phyloP scores from a whole-genome alignment of 2,888 invertebrate species.

The Autographa gamma region DNA sequence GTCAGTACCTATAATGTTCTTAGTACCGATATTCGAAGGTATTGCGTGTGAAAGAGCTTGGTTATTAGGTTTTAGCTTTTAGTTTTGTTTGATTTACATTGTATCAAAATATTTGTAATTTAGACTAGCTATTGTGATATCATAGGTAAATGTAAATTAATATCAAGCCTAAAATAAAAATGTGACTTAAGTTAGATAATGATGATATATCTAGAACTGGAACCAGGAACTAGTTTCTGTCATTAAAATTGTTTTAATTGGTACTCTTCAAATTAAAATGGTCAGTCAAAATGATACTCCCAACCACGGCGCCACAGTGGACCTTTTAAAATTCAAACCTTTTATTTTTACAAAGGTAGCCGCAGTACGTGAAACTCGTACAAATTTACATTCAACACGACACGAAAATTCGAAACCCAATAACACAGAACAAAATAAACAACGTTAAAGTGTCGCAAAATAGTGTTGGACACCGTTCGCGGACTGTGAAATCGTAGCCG shows the following conservation, averaged over 20 bases:
- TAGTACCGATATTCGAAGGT: neutral
- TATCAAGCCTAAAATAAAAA: no score
- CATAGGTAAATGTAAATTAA: no score
- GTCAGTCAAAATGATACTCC: neutral
- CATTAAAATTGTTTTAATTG: no score
- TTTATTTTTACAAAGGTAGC: slow-evolving; percentile 51
- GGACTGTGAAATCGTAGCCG: slow-evolving; percentile 63
- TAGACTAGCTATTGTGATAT: no score
- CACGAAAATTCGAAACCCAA: slow-evolving; percentile 66
- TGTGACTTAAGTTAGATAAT: no score
- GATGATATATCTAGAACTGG: no score
- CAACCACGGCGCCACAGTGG: slow-evolving; percentile 21
- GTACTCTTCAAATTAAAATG: neutral
- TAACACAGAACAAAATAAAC: slow-evolving; percentile 68
- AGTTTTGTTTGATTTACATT: neutral
- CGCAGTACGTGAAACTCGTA: slow-evolving; percentile 52
- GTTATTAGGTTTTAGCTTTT: neutral
- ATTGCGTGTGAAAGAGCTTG: neutral
- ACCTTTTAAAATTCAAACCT: slow-evolving; percentile 41
- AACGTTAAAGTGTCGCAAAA: slow-evolving; percentile 60
- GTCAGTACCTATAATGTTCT: neutral
- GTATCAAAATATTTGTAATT: neutral
- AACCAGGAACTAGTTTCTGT: no score
- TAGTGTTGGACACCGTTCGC: slow-evolving; percentile 58
- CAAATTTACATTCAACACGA: slow-evolving; percentile 66